These are phyloP conservation scores for Batillaria attramentaria DNA, from an alignment of 1,140 invertebrate genomes.

Conservation along the genomic window DNA sequence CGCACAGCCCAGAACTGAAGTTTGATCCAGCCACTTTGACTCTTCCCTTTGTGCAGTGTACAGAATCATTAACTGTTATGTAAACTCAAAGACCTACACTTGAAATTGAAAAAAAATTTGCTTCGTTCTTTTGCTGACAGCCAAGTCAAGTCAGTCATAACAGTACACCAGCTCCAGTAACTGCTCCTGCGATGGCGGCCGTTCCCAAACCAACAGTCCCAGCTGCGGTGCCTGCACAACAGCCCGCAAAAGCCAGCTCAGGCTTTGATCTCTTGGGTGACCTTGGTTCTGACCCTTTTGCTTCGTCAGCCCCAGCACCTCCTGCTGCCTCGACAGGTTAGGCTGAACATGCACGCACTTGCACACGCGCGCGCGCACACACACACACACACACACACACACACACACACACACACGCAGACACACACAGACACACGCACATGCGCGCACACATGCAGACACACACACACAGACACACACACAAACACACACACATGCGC, in stretches of 20 bases:
- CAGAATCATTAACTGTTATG: background rate
- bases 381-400: no score
- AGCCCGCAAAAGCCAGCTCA: conserved; percentile 41
- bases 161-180: conserved; percentile 32
- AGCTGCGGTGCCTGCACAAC: conserved; percentile 35
- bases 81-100: no score
- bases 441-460: no score
- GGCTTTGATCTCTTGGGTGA: conserved; percentile 58
- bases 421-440: no score
- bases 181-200: conserved; percentile 33
- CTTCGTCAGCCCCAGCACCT: conserved; percentile 44
- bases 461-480: no score
- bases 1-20: background rate
- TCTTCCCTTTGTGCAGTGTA: no score
- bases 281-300: conserved; percentile 61
- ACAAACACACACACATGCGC: no score
- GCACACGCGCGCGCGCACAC: no score
- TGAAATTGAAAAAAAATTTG: no score
- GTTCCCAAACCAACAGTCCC: conserved; percentile 27
- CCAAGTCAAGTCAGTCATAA: conserved; percentile 35
- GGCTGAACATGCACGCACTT: background rate
- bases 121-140: no score
- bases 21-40: no score
- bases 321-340: conserved; percentile 23
- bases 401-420: no score